phyloP scores from a whole-genome alignment of 1,140 invertebrate genomes.

The Augochlora pura region DNA sequence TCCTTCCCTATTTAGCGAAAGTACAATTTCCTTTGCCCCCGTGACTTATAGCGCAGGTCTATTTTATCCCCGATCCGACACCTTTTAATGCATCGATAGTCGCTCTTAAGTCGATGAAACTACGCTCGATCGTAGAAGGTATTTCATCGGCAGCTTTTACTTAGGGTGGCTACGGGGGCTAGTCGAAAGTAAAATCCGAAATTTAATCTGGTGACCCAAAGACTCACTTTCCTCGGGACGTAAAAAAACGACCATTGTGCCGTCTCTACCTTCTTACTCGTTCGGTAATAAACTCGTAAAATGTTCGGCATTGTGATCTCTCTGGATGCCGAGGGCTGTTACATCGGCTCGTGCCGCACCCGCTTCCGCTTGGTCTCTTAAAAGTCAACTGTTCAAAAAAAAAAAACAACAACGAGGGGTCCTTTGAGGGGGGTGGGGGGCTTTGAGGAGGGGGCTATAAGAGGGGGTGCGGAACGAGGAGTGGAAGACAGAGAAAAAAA shows the following conservation, averaged over 20 bases:
- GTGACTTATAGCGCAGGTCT: too few relatives aligned
- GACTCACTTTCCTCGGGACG: not conserved
- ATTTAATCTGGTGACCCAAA: not conserved
- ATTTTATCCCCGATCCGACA: too few relatives aligned
- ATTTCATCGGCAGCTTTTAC: too few relatives aligned
- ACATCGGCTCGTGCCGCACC: conserved; percentile 36
- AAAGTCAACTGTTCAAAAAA: conserved; percentile 5
- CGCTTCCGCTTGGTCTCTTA: conserved; percentile 19
- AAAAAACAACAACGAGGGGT: not conserved
- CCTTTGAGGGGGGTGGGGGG: too few relatives aligned
- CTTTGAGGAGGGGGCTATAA: too few relatives aligned
- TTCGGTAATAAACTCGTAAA: conserved; percentile 36
- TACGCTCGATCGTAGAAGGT: too few relatives aligned
- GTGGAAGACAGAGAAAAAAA: not conserved
- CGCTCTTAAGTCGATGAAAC: too few relatives aligned
- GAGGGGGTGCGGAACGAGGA: too few relatives aligned
- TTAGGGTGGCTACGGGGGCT: not conserved
- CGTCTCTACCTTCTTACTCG: not conserved
- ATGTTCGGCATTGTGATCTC: conserved; percentile 10
- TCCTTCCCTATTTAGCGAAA: too few relatives aligned
- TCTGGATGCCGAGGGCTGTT: not conserved
- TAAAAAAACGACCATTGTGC: not conserved
- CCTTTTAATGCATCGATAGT: too few relatives aligned
- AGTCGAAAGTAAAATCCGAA: not conserved
- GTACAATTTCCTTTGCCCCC: too few relatives aligned